Evolutionary conservation across 2,113 vertebrate species (phyloP), one percentile per base, ranked within the genome.

Genomic region (Tachycineta bicolor): DNA sequence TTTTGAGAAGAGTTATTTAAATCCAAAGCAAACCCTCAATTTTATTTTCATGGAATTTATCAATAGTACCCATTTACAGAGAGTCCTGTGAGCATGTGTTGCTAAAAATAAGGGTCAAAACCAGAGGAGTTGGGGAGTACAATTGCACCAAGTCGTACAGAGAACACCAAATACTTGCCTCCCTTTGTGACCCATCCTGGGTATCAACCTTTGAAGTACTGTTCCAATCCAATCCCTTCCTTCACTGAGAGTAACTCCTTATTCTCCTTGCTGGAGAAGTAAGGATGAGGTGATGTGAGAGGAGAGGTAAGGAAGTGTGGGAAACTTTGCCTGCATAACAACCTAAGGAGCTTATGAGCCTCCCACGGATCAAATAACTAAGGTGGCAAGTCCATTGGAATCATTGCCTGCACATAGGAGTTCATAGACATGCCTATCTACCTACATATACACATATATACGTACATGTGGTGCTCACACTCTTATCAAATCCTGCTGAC

Each of bases 71-170:
- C 19, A 24, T 60, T 78, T 71, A 64, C 47, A 71, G 24, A 74
- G 41, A 68, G 25, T 56, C 22, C 43, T 63, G 33, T 21, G 33
- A 78, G 20, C 34, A 24, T 2, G 18, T 44, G 37, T 71, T 78
- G n/a, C 52, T 68, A 43, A 85, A 84, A 78, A 60, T 29, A 64
- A 82, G 65, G 13, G 28, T 34, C 52, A 89, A 75, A 34, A 39
- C 2, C 2, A 12, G 39, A 83, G 15, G 18, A 87, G 37, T 0
- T 25, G 5, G 3, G 21, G 33, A 68, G n/a, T 34, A 63, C 1
- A 2, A 19, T 33, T 70, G 22, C 26, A 80, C 16, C 39, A 62
- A n/a, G 25, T 18, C 53, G 22, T 34, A 41, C 14, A 69, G 31
- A 64, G 18, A 47, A 70, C 39, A 74, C 16, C 1, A 2, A 59